Percentiles rank a stretch among this genome's conserved stretches.
Conservation (phyloP, 2,888 invertebrate species). For the Masnerella sp. region DNA sequence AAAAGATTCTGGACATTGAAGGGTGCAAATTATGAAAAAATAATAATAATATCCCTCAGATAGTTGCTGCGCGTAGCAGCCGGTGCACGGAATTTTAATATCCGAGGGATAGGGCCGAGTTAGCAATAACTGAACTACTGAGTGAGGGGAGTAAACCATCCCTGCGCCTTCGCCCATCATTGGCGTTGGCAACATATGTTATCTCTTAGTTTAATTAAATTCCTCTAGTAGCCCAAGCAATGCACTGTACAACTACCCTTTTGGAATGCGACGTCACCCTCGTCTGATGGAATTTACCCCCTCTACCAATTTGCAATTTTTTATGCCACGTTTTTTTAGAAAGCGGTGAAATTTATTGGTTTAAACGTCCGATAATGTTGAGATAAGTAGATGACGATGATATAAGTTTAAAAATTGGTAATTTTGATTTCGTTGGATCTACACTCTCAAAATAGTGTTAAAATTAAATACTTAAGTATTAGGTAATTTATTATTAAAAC, state of each 20-base stretch:
- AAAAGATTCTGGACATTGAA: conserved; percentile 26
- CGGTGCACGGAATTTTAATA: conserved; percentile 77
- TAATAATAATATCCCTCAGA: conserved; percentile 57
- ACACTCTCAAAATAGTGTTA: too few relatives aligned
- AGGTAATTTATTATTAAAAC: too few relatives aligned
- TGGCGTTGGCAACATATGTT: conserved; percentile 76
- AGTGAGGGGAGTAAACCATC: conserved; percentile 62
- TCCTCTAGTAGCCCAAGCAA: conserved; percentile 76
- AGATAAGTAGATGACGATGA: too few relatives aligned
- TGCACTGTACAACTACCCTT: conserved; percentile 64
- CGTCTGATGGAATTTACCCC: conserved; percentile 37
- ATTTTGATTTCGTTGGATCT: too few relatives aligned
- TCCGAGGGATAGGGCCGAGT: conserved; percentile 70
- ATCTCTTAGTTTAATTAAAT: conserved; percentile 83
- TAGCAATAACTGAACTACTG: conserved; percentile 73
- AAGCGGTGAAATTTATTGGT: too few relatives aligned
- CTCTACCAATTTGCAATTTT: conserved; percentile 24
- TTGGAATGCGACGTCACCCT: conserved; percentile 68
- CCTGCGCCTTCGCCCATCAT: conserved; percentile 59
- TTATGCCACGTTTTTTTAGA: too few relatives aligned
- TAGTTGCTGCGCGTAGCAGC: conserved; percentile 64
- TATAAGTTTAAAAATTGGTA: too few relatives aligned
- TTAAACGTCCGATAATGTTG: too few relatives aligned
- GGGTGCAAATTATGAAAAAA: conserved; percentile 53
- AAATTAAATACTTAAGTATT: too few relatives aligned